Conservation (phyloP, 2,797 vertebrate genomes). For the Centroberyx gerrardi region DNA sequence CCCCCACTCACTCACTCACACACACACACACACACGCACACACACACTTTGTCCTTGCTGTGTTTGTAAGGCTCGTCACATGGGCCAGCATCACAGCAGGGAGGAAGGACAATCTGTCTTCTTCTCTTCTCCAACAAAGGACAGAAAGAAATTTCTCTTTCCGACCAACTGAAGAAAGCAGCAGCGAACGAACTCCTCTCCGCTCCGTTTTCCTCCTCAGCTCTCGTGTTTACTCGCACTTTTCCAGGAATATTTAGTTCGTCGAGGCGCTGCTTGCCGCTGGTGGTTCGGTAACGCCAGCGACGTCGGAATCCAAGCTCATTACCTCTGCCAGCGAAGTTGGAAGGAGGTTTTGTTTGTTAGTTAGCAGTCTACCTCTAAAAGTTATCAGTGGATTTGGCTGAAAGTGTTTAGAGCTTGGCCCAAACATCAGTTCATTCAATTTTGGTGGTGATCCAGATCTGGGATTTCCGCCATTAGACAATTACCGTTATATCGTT, state of each 20-base stretch:
- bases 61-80: slow-evolving; percentile 35
- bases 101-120: slow-evolving; percentile 52
- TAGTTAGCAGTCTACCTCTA: slow-evolving; percentile 15
- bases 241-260: not conserved
- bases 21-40: not conserved
- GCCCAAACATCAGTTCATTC: no score
- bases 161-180: slow-evolving; percentile 1
- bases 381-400: not conserved
- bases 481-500: no score
- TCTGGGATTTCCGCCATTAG: no score
- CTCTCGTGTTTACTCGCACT: not conserved
- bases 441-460: no score
- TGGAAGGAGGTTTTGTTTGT: slow-evolving; percentile 14
- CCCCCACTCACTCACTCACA: not conserved
- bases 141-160: slow-evolving; percentile 26
- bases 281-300: not conserved
- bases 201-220: not conserved
- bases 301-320: not conserved
- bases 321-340: not conserved
- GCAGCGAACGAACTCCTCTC: no score
- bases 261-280: not conserved
- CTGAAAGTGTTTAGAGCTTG: not conserved
- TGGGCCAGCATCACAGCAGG: slow-evolving; percentile 53
- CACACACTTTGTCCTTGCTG: slow-evolving; percentile 40
- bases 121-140: slow-evolving; percentile 56